phyloP scores from a whole-genome alignment of 2,888 invertebrate genomes.

The Caenorhabditis imperialis region DNA sequence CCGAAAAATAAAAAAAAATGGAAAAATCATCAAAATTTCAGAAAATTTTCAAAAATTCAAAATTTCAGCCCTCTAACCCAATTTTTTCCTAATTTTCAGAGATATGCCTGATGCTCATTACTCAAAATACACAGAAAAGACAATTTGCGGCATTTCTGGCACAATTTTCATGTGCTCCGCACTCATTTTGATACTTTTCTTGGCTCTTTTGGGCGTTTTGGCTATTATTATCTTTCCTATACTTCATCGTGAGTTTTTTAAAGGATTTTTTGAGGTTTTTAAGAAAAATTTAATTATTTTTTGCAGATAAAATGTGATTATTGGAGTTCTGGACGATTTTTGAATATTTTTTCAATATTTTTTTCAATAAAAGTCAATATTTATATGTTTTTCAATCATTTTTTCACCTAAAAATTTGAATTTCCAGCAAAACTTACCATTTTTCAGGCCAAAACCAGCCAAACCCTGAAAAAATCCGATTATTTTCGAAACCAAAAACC shows the following conservation, averaged over 20 bases:
- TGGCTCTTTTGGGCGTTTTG: slow-evolving; percentile 32
- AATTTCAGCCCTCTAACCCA: too few relatives aligned
- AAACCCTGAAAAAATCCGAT: not conserved
- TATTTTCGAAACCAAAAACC: not conserved
- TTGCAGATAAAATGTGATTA: slow-evolving; percentile 36
- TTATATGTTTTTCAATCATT: not conserved
- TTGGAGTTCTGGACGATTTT: not conserved
- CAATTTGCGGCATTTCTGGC: slow-evolving; percentile 45
- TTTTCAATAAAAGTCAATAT: not conserved
- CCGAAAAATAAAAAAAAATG: too few relatives aligned
- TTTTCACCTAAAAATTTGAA: too few relatives aligned
- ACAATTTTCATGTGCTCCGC: slow-evolving; percentile 21
- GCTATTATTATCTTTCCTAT: slow-evolving; percentile 43
- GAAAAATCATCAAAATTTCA: too few relatives aligned
- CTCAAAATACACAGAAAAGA: slow-evolving; percentile 22
- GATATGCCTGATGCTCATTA: slow-evolving; percentile 45
- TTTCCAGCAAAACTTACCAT: slow-evolving; percentile 11
- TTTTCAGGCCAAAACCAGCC: slow-evolving; percentile 3
- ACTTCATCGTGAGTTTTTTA: slow-evolving; percentile 35
- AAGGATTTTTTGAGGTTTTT: not conserved
- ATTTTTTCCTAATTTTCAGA: too few relatives aligned
- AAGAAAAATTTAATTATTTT: not conserved
- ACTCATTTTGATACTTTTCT: slow-evolving; percentile 32
- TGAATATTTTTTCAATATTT: not conserved
- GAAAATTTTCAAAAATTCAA: too few relatives aligned